phyloP scores from a whole-genome alignment of 2,888 invertebrate genomes.

The Euspilapteryx auroguttella region DNA sequence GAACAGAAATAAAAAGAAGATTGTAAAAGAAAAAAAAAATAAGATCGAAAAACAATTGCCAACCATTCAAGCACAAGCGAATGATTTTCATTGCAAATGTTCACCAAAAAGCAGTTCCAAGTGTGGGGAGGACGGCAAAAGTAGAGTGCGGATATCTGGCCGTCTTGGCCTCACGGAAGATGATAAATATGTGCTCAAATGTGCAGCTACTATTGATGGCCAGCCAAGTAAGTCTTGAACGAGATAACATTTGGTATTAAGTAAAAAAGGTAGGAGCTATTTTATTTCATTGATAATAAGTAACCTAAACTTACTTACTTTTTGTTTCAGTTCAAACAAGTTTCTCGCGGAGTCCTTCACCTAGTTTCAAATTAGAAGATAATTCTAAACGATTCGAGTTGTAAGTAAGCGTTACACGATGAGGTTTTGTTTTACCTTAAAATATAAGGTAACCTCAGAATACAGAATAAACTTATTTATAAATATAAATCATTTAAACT shows the following conservation, averaged over 20 bases:
- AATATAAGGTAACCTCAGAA: too few relatives aligned
- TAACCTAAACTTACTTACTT: too few relatives aligned
- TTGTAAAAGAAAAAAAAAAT: slow-evolving; percentile 3
- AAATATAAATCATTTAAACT: too few relatives aligned
- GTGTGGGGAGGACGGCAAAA: slow-evolving; percentile 9
- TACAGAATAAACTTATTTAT: too few relatives aligned
- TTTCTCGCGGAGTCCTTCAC: too few relatives aligned
- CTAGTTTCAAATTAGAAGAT: too few relatives aligned
- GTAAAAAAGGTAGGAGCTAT: slow-evolving; percentile 4
- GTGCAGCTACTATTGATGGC: slow-evolving; percentile 30
- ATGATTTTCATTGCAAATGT: not conserved
- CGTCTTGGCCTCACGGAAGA: slow-evolving; percentile 26
- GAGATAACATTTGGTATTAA: slow-evolving; percentile 2
- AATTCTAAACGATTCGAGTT: too few relatives aligned
- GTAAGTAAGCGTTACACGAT: too few relatives aligned
- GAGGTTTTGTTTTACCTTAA: too few relatives aligned
- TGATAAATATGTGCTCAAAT: slow-evolving; percentile 30
- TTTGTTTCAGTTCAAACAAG: too few relatives aligned
- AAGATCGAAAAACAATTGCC: slow-evolving; percentile 2
- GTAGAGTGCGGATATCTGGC: slow-evolving; percentile 28
- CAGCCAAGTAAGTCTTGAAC: slow-evolving; percentile 25
- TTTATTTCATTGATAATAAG: too few relatives aligned
- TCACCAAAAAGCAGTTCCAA: not conserved
- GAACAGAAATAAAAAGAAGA: slow-evolving; percentile 1
- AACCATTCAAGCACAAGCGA: not conserved